Base-by-base conservation (phyloP, 2,797 vertebrate species). In the Chaetodon trifasciatus region DNA sequence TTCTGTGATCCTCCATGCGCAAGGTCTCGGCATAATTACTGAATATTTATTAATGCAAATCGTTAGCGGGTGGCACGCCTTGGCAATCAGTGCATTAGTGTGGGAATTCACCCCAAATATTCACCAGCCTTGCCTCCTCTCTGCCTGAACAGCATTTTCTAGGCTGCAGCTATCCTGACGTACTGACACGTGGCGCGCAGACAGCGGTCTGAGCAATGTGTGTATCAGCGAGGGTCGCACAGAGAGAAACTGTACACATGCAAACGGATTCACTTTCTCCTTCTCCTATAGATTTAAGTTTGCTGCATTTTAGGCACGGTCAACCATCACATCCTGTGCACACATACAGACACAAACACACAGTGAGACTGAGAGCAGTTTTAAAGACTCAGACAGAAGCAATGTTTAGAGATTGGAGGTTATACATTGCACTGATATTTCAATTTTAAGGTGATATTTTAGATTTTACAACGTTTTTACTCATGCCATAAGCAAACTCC, bases 21-120 rank as follows among this genome's bases (percentile, higher is more conserved):
- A 74, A 70, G 74, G 81, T 76, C 63, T 85, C 55, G 4, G 53
- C 74, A 49, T 82, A 86, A 86, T 86, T 84, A 81, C 69, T 49
- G 78, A 86, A 87, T 88, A 89, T 86, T 82, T 87, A 81, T 88
- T 77, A 58, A 88, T 91, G 86, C 63, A 88, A 76, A 90, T 84
- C 17, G 8, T 74, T 67, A 49, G 69, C 72, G 76, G 88, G 79
- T 78, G 85, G 86, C 55, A 67, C 32, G 24, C 77, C 70, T 86
- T 82, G 57, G 83, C 77, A 86, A 84, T 89, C 85, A 83, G 70
- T 24, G 73, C 55, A 50, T 75, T 63, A 78, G 61, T 65, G 73
- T 71, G 71, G 85, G 78, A 86, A 86, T 87, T 88, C 67, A 81
- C 58, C 66, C 71, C 19, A 32, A 57, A 77, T 64, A 75, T 85